A percentile compares a stretch with the other conserved stretches of the same genome.
These are phyloP conservation scores for Drosophila kepulauana DNA, from an alignment of 1,140 invertebrate species.

Conservation along the genomic window DNA sequence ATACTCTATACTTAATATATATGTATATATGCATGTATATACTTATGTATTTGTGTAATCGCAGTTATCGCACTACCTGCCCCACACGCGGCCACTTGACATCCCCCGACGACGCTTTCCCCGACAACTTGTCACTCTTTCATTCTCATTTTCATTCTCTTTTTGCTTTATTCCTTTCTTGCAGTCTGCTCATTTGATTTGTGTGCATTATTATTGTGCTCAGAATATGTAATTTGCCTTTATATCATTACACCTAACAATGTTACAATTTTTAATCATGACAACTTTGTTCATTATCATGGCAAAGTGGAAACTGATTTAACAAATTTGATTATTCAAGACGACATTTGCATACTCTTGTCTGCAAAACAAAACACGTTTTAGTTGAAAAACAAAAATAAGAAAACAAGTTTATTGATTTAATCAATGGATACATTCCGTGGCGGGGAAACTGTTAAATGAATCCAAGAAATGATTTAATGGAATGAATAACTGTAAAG, in stretches of 20 bases:
- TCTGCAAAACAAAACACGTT: background rate
- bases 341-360: conserved; percentile 21
- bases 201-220: conserved; percentile 32
- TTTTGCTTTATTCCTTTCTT: conserved; percentile 35
- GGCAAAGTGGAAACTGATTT: conserved; percentile 22
- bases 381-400: background rate
- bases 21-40: background rate
- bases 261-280: conserved; percentile 16
- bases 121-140: conserved; percentile 45
- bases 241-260: conserved; percentile 24
- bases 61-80: conserved; percentile 49
- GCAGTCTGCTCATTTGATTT: conserved; percentile 15
- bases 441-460: background rate
- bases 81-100: conserved; percentile 48
- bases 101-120: conserved; percentile 7
- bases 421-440: background rate
- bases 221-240: conserved; percentile 13
- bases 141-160: conserved; percentile 45
- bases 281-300: conserved; percentile 35
- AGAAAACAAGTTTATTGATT: background rate
- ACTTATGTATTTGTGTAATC: conserved; percentile 18
- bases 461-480: background rate
- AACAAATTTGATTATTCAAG: background rate
- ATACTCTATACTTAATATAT: conserved; percentile 19
- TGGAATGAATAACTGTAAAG: background rate